phyloP scores from a whole-genome alignment of 2,888 invertebrate genomes.

The Pocota personata region DNA sequence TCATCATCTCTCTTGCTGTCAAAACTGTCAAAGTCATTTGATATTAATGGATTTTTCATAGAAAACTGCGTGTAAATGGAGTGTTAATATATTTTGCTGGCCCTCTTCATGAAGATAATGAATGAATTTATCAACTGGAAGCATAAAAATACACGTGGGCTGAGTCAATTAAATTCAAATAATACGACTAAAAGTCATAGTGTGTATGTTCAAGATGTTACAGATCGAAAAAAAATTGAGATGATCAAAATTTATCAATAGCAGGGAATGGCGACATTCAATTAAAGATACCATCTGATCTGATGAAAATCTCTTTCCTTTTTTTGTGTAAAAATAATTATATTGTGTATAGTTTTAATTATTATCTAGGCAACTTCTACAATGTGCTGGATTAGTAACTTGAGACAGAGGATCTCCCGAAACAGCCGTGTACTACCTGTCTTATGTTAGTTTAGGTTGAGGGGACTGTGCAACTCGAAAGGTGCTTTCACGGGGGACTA shows the following conservation, averaged over 20 bases:
- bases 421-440: no score
- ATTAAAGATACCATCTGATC: no score
- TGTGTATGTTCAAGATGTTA: background rate
- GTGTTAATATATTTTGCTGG: slow-evolving; percentile 46
- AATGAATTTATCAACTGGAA: slow-evolving; percentile 27
- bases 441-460: no score
- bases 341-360: no score
- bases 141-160: slow-evolving; percentile 20
- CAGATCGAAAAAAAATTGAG: background rate
- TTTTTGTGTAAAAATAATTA: no score
- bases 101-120: slow-evolving; percentile 16
- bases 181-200: background rate
- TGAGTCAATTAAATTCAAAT: slow-evolving; percentile 52
- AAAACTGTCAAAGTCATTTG: slow-evolving; percentile 71
- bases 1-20: slow-evolving; percentile 67
- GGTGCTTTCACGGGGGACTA: no score
- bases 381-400: no score
- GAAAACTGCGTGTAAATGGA: slow-evolving; percentile 71
- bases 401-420: no score
- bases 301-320: no score
- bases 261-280: no score
- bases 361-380: no score
- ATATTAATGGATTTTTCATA: slow-evolving; percentile 70
- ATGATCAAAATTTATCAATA: background rate
- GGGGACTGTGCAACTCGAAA: no score